phyloP scores from a whole-genome alignment of 1,140 invertebrate genomes.

The Spodoptera frugiperda region DNA sequence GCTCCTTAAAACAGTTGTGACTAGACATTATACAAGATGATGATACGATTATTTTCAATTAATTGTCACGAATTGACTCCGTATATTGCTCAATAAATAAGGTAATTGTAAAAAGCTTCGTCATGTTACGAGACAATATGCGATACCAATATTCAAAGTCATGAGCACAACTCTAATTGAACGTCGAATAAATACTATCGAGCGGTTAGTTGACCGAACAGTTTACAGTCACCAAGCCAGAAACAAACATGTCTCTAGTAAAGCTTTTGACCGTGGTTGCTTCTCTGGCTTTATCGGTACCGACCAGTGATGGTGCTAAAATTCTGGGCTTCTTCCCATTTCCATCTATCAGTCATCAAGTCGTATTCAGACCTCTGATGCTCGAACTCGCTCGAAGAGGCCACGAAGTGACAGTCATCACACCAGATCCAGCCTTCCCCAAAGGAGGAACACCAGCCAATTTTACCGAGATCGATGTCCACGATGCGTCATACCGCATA shows the following conservation, averaged over 20 bases:
- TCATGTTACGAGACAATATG: too few species aligned
- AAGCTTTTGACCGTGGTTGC: not conserved
- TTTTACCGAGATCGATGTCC: conserved; percentile 52
- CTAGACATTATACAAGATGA: too few species aligned
- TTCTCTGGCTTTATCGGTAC: not conserved
- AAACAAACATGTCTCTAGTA: not conserved
- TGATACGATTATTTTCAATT: too few species aligned
- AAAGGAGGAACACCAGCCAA: conserved; percentile 41
- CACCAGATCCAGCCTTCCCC: conserved; percentile 7
- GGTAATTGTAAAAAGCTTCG: too few species aligned
- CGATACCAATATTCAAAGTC: too few species aligned
- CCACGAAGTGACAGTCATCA: conserved; percentile 19
- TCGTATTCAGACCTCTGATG: conserved; percentile 9
- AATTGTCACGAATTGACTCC: too few species aligned
- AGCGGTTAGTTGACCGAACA: too few species aligned
- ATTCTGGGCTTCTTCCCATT: conserved; percentile 23
- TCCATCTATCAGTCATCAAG: conserved; percentile 38
- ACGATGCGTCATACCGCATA: not conserved
- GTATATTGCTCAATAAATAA: too few species aligned
- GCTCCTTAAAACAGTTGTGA: too few species aligned
- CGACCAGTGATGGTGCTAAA: not conserved
- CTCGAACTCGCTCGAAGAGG: conserved; percentile 5
- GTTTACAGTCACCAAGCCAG: too few species aligned
- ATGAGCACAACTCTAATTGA: too few species aligned
- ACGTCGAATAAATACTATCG: too few species aligned